Base-by-base conservation (phyloP, 2,888 invertebrate genomes). In the Anthophora plumipes region DNA sequence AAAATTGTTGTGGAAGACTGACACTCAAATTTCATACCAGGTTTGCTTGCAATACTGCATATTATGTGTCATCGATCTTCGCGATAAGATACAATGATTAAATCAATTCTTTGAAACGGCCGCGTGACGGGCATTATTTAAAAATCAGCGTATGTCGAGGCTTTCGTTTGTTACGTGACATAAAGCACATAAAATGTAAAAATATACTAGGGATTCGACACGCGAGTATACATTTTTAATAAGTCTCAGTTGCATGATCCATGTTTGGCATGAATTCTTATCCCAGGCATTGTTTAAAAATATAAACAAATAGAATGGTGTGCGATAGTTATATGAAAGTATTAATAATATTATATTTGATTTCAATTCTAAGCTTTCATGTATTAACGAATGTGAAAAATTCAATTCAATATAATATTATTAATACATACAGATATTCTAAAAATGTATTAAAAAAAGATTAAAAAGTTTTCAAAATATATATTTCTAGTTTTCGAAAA, bases 21-120 rank as follows among this genome's bases (percentile, higher is more conserved):
- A 43, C 22, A 31, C n/a, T 17, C 14, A 25, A 43, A 43, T 61
- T 41, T 22, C 12, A 22, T 11, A 22, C 17, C 11, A 43, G 14
- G 17, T 17, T 43, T 22, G 17, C 60, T 43, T 17, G 60, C 17
- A 17, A 25, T 22, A 1, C 54, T 54, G 22, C 17, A n/a, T 11
- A 43, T 20, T 41, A 22, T 22, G 60, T 61, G 25, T 52, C 60
- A 67, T 43, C 54, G 43, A 59, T 46, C 31, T 20, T 59, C 14
- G 20, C 11, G 55, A 79, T 70, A 78, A 61, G 66, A 61, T 79
- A 14, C 43, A 43, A 22, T 31, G 69, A 75, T 88, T 84, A 86
- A 85, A 80, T 80, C 88, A 85, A 82, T 78, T 75, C 72, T 17
- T 57, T 70, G 63, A 67, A 61, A 52, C 20, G 54, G 50, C 37